Percentiles rank a stretch among this genome's conserved stretches.
These are phyloP conservation scores for Lagorchestes hirsutus DNA, from an alignment of 2,797 vertebrate species.

Conservation along the genomic window DNA sequence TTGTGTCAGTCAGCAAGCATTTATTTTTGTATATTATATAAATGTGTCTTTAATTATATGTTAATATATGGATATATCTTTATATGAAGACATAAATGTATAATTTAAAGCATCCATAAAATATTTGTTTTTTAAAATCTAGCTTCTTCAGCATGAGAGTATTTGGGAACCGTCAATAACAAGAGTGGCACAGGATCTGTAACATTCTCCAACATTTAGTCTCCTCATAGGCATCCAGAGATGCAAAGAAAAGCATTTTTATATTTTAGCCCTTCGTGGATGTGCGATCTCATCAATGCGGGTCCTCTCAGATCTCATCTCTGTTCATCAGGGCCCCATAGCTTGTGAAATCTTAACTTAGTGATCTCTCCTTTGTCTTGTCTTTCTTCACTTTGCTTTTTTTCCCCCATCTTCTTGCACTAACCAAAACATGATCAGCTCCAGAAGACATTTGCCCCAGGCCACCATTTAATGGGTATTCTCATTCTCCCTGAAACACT, in stretches of 20 bases:
- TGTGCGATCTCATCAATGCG: background rate
- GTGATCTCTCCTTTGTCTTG: background rate
- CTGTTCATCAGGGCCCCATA: background rate
- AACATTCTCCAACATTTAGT: background rate
- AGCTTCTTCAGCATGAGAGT: background rate
- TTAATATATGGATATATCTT: background rate
- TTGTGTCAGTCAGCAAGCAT: background rate
- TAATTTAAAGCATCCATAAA: background rate
- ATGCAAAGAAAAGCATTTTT: background rate
- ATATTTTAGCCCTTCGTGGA: background rate
- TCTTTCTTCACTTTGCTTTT: background rate
- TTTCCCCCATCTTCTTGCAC: background rate
- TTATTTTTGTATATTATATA: background rate
- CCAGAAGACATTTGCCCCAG: background rate
- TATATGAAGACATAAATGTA: background rate
- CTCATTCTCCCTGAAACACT: background rate
- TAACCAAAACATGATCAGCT: background rate
- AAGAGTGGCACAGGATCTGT: background rate
- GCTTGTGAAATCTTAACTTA: background rate
- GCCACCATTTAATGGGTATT: background rate
- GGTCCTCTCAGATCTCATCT: background rate
- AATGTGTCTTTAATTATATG: background rate
- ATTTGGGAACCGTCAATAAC: background rate
- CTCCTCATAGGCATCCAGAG: background rate
- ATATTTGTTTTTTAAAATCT: background rate